Percentiles rank a stretch among this genome's conserved stretches.
phyloP scores from a whole-genome alignment of 2,888 invertebrate genomes.

The Dusona sp. region DNA sequence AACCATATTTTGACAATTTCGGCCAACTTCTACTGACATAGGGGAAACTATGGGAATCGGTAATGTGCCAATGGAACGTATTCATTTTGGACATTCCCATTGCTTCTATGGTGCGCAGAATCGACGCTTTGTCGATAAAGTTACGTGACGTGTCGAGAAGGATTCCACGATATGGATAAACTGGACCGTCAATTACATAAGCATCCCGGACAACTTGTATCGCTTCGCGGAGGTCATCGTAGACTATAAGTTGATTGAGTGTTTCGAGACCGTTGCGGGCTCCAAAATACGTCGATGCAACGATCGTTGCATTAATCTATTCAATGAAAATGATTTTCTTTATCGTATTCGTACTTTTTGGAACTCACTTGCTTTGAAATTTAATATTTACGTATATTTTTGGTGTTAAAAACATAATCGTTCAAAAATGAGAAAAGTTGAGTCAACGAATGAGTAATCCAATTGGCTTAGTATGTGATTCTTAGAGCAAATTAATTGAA shows the following conservation, averaged over 20 bases:
- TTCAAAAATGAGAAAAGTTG: too few species aligned
- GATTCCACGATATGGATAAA: constrained; percentile 95
- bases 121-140: constrained; percentile 90
- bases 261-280: constrained; percentile 89
- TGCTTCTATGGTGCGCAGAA: constrained; percentile 92
- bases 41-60: constrained; percentile 97
- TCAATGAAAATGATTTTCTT: neutral
- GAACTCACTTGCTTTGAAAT: neutral
- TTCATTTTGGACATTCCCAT: constrained; percentile 97
- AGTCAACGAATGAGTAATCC: too few species aligned
- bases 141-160: constrained; percentile 96
- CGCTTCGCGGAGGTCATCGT: constrained; percentile 88
- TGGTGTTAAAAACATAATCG: too few species aligned
- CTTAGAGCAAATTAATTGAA: too few species aligned
- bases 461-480: too few species aligned
- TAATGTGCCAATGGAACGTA: constrained; percentile 97
- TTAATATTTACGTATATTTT: too few species aligned
- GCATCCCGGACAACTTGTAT: constrained; percentile 88
- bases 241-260: constrained; percentile 88
- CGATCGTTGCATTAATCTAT: constrained; percentile 86
- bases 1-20: constrained; percentile 90
- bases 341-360: neutral
- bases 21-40: constrained; percentile 91
- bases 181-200: constrained; percentile 91
- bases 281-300: constrained; percentile 88